These are phyloP conservation scores for Caenorhabditis afra DNA, from an alignment of 2,888 invertebrate species.

Conservation along the genomic window DNA sequence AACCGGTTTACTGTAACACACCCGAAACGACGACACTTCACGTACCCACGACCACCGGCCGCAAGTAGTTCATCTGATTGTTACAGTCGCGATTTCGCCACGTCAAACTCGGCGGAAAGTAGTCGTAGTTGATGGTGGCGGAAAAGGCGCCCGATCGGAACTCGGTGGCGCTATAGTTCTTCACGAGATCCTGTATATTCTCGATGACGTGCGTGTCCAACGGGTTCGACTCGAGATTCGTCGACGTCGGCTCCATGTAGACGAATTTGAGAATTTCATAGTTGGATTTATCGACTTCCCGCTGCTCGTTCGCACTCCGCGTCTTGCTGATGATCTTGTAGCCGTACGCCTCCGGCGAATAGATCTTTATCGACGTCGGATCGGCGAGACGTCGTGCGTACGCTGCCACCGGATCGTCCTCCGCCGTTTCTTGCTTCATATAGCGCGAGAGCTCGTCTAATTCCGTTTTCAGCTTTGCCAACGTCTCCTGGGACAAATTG, in stretches of 20 bases:
- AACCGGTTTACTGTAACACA: conserved; percentile 5
- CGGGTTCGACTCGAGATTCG: background rate
- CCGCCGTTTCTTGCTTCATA: too few species aligned
- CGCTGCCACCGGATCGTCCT: too few species aligned
- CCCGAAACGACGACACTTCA: too few species aligned
- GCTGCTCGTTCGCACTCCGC: background rate
- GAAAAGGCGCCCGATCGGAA: conserved; percentile 14
- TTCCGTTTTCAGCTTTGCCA: too few species aligned
- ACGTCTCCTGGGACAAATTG: too few species aligned
- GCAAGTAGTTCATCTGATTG: background rate
- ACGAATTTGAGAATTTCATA: background rate
- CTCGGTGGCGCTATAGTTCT: background rate
- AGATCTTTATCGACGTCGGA: too few species aligned
- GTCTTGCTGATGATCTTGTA: background rate
- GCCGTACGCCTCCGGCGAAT: background rate
- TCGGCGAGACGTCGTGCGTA: too few species aligned
- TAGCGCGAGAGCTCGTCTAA: too few species aligned
- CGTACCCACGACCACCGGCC: conserved; percentile 42
- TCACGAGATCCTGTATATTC: background rate
- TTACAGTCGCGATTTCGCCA: background rate
- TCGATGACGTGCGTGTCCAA: background rate
- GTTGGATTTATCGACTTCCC: background rate
- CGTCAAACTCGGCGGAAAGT: conserved; percentile 22
- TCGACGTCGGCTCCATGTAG: background rate
- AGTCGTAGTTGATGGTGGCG: conserved; percentile 16